Evolutionary conservation across 2,888 invertebrate genomes (phyloP), one percentile per base, ranked within the genome.

Genomic region (Drepana falcataria): DNA sequence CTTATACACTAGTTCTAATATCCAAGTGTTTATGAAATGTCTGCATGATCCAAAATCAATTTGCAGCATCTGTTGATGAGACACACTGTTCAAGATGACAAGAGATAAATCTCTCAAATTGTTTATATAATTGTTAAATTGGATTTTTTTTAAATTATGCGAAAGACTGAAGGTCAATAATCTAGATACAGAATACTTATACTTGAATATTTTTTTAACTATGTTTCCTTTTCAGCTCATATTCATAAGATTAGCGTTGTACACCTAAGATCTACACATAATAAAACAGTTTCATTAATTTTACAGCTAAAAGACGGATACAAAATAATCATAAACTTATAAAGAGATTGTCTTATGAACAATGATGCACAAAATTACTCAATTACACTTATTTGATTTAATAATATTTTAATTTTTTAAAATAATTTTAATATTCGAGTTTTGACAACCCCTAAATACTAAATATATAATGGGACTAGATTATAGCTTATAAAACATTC

Each of bases 241-340:
- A 82, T 85, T 91, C 91, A 91, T 91, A 91, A 90, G 90, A 90
- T 85, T 87, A 89, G 82, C 77, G 77, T 80, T 80, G 73, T 83
- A 79, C 52, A 71, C 63, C 71, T 79, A 69, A 69, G 62, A 64
- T 61, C 64, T 72, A 66, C 59, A 33, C 33, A 34, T 49, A 3
- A 9, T 35, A 21, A 37, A 35, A 35, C 2, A 37, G 33, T 1
- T 40, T 40, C 21, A 40, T 49, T 41, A 41, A 0, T 44, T 44
- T 44, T 44, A 44, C 3, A 2, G 3, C 44, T 44, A 44, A 9
- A 9, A 44, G 1, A 44, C 3, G 44, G 44, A 44, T 9, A 44
- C 7, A 44, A 9, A 44, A 37, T 37, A 2, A 41, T 44, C 9
- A 44, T 9, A 9, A 44, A 9, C 44, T 9, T 44, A 9, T 9